phyloP scores from a whole-genome alignment of 2,113 vertebrate species.

The Ciconia maguari region DNA sequence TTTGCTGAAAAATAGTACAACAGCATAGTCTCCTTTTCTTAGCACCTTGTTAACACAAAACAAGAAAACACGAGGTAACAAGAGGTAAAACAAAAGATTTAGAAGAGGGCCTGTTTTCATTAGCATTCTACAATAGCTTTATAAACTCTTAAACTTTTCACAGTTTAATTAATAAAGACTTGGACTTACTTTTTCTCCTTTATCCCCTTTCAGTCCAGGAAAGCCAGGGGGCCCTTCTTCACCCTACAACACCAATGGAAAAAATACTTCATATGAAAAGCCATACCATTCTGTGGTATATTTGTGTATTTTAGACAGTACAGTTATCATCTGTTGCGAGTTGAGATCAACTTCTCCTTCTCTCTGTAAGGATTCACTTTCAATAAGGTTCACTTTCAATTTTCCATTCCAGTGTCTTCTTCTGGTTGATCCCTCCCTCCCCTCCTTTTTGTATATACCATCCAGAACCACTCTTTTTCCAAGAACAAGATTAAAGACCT shows the following conservation, averaged over 20 bases:
- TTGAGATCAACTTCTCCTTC: not conserved
- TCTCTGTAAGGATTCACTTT: not conserved
- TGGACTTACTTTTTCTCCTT: slow-evolving; percentile 83
- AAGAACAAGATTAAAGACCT: not conserved
- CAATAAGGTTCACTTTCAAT: not conserved
- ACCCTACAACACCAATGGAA: slow-evolving; percentile 69
- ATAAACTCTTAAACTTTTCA: not conserved
- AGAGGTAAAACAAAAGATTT: not conserved
- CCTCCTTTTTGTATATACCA: not conserved
- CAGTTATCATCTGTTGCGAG: not conserved
- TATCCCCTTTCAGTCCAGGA: slow-evolving; percentile 78
- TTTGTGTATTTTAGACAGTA: not conserved
- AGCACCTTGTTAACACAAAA: not conserved
- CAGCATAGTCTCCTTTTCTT: not conserved
- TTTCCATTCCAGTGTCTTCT: not conserved
- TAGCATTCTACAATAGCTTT: not conserved
- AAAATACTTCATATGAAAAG: not conserved
- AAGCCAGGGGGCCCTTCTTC: slow-evolving; percentile 78
- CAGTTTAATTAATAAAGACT: not conserved
- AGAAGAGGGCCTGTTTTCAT: not conserved
- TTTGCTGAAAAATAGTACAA: not conserved
- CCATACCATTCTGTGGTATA: too few relatives aligned
- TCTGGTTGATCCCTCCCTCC: not conserved
- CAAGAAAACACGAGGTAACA: not conserved
- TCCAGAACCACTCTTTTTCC: not conserved